Evolutionary conservation across 2,113 vertebrate species (phyloP).

Genomic region (Mohoua ochrocephala): DNA sequence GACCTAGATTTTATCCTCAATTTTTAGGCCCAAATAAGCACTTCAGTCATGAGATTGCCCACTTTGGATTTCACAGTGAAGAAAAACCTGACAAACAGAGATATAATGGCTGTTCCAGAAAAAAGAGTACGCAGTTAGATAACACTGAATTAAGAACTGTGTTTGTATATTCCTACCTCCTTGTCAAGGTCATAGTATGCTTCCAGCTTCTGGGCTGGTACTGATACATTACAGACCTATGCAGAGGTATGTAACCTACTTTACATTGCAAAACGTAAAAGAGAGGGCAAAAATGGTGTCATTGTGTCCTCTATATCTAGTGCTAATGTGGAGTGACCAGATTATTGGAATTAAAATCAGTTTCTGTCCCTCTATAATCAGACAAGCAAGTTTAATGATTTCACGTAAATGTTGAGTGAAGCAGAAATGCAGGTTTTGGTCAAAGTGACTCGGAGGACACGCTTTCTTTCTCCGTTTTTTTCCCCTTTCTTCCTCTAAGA

Average conservation of each 20-base stretch:
- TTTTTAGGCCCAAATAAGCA: not conserved
- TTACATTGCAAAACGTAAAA: not conserved
- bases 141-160: not conserved
- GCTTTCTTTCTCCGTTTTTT: not conserved
- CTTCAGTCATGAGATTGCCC: not conserved
- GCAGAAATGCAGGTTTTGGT: not conserved
- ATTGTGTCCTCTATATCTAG: not conserved
- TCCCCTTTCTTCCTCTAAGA: not conserved
- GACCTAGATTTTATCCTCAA: constrained; percentile 35
- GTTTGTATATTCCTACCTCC: not conserved
- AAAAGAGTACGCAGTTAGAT: not conserved
- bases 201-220: not conserved
- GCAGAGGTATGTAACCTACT: not conserved
- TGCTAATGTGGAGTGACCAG: not conserved
- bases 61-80: not conserved
- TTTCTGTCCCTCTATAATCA: not conserved
- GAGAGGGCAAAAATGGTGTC: not conserved
- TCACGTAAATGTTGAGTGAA: not conserved
- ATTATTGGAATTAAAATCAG: not conserved
- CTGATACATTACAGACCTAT: not conserved
- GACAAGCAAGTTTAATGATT: not conserved
- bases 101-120: not conserved
- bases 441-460: not conserved
- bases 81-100: not conserved
- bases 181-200: not conserved